These are phyloP conservation scores for Ophioderma brevispina DNA, from an alignment of 35 echinoderm and acorn worm genomes.

Conservation along the genomic window DNA sequence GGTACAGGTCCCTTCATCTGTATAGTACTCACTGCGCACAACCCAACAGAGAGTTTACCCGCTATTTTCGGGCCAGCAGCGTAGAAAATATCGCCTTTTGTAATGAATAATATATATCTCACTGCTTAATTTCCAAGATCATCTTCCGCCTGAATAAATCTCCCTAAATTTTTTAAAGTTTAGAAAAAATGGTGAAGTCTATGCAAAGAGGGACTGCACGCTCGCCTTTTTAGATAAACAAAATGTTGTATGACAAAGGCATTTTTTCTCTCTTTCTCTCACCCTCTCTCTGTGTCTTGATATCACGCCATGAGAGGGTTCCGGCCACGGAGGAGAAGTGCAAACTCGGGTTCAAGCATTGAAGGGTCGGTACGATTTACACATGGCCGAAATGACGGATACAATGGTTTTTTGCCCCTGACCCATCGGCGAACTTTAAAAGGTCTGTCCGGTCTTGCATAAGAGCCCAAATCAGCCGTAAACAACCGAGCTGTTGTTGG, in stretches of 20 bases:
- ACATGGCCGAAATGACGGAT: not conserved
- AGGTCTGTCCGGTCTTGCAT: not conserved
- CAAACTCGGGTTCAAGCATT: not conserved
- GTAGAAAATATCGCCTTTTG: not conserved
- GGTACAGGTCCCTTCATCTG: not conserved
- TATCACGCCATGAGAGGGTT: not conserved
- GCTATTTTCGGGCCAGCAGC: not conserved
- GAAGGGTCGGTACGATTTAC: not conserved
- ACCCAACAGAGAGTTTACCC: not conserved
- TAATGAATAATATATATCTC: not conserved
- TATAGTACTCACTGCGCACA: not conserved
- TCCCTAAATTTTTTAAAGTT: not conserved
- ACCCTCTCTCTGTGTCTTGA: not conserved
- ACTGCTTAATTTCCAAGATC: constrained; percentile 1
- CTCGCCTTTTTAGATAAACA: constrained; percentile 10
- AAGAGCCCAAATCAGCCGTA: not conserved
- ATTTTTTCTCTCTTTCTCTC: not conserved
- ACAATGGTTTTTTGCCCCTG: not conserved
- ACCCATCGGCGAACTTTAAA: not conserved
- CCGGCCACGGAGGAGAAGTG: not conserved
- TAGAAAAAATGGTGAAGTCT: not conserved
- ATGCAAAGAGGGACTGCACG: not conserved
- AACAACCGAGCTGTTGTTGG: not conserved
- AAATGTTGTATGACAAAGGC: not conserved
- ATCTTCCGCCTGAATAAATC: not conserved